Base-by-base conservation (phyloP, 2,797 vertebrate genomes). In the Smutsia gigantea region DNA sequence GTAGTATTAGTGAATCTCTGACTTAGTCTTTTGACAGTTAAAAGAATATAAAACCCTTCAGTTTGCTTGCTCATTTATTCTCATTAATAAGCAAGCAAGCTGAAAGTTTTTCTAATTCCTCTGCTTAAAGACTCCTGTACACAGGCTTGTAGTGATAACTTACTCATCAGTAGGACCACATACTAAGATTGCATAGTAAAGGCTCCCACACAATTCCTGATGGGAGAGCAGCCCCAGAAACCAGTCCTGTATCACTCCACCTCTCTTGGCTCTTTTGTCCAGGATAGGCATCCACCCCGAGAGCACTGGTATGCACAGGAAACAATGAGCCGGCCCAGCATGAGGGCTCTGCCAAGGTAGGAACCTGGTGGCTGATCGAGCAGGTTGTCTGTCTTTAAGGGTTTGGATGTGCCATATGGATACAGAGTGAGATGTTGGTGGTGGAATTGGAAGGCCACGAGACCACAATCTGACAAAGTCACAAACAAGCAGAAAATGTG, bases 131-230 rank as follows among this genome's bases (percentile, higher is more conserved):
- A 31, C 49, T 37, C 39, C 37, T 55, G 27, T 14, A 9, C 57
- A 4, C 0, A 7, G 7, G 21, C 39, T 25, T 21, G 34, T 7
- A 3, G 5, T 53, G 12, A 17, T 9, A 9, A 2, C 0, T 9
- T 7, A 3, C 0, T 31, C 29, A 0, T 27, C n/a, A 2, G 0
- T 1, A 17, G 46, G 9, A 2, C 4, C 18, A 19, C n/a, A 6
- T 2, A 8, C 49, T 11, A 0, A 53, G 23, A 46, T 4, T 37
- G n/a, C 1, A 10, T 46, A 55, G 29, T 29, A 1, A 1, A 1
- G n/a, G 11, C 12, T 1, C 34, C 9, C 4, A 11, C 25, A 17
- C 39, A 8, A 3, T 4, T 7, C 17, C 17, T 1, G 2, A 46
- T 8, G 25, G 34, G 5, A 37, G 31, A 5, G 18, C 8, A 27